phyloP scores from a whole-genome alignment of 2,797 vertebrate species.

The Aphelocoma californica region DNA sequence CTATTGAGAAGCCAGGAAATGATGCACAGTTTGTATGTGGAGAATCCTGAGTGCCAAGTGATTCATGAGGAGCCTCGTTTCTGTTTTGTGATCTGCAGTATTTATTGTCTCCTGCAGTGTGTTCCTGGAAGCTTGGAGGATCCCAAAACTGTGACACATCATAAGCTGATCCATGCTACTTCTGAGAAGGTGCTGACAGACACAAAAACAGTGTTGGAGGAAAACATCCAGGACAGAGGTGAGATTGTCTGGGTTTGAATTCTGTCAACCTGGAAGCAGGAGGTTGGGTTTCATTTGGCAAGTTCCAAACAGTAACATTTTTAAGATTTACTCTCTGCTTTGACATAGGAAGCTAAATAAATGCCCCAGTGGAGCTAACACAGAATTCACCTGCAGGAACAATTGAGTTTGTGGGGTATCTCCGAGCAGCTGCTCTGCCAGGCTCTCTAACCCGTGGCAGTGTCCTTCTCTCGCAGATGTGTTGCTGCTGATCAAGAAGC shows the following conservation, averaged over 20 bases:
- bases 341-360: background rate
- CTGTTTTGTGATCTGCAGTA: background rate
- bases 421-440: background rate
- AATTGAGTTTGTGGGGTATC: accelerated
- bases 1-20: background rate
- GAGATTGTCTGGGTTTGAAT: background rate
- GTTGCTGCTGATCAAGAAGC: conserved; percentile 89
- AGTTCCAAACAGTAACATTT: background rate
- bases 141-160: conserved; percentile 92
- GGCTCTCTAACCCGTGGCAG: background rate
- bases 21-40: background rate
- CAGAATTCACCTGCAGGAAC: background rate
- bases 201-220: conserved; percentile 88
- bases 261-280: background rate
- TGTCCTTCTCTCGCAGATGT: conserved; percentile 78
- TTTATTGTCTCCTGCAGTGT: conserved; percentile 73
- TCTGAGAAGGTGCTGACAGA: conserved; percentile 91
- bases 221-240: conserved; percentile 94
- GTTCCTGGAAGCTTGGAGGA: conserved; percentile 92
- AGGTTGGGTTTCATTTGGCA: background rate
- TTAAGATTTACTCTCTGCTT: background rate
- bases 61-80: background rate
- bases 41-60: background rate
- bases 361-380: background rate
- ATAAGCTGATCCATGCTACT: conserved; percentile 92